Evolutionary conservation across 2,113 vertebrate species (phyloP).

Genomic region (Sebastes schlegelii): DNA sequence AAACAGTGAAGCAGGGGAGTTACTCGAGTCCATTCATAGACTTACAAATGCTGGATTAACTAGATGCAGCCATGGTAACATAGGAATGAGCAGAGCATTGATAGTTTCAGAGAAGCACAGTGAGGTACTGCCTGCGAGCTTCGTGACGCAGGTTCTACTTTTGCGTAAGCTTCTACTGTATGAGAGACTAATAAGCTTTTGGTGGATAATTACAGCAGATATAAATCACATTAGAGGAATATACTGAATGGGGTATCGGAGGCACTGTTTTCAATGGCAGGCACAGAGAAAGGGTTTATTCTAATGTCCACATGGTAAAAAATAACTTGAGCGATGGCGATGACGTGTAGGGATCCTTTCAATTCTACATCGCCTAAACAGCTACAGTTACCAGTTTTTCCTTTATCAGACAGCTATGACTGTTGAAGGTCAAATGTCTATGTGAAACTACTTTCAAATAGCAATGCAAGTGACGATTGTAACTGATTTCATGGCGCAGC

Average conservation of each 20-base stretch:
- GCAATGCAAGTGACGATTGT: neutral
- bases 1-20: constrained; percentile 53
- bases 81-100: constrained; percentile 67
- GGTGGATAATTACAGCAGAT: constrained; percentile 54
- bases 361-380: neutral
- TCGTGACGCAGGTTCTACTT: constrained; percentile 75
- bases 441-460: neutral
- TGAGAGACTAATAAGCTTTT: constrained; percentile 38
- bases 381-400: neutral
- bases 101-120: constrained; percentile 71
- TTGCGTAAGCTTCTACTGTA: constrained; percentile 59
- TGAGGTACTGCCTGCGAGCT: constrained; percentile 71
- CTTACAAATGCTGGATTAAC: constrained; percentile 69
- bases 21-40: constrained; percentile 74
- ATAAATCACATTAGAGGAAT: constrained; percentile 46
- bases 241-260: neutral
- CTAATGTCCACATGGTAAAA: constrained; percentile 5
- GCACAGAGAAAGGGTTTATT: constrained; percentile 2
- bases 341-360: neutral
- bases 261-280: neutral
- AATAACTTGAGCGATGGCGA: neutral
- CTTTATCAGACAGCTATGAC: constrained; percentile 2
- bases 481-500: neutral
- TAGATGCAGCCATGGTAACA: constrained; percentile 79
- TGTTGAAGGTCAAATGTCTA: constrained; percentile 6